Evolutionary conservation across 2,113 vertebrate genomes (phyloP).

Genomic region (Megatriorchis doriae): DNA sequence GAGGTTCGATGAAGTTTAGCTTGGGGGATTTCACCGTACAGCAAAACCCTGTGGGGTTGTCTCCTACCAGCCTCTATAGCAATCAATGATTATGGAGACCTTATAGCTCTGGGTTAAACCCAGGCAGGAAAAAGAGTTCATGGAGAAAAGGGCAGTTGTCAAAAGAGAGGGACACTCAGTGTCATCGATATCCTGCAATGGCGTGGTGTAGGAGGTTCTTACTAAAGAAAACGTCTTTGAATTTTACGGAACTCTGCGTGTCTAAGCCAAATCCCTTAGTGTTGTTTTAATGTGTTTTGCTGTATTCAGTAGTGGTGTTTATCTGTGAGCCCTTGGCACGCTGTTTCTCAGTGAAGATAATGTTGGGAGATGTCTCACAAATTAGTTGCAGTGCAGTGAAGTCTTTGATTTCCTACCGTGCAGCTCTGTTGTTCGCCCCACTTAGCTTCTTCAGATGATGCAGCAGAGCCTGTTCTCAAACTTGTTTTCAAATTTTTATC

Average conservation of each 20-base stretch:
- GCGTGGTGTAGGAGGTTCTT: neutral
- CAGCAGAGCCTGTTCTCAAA: neutral
- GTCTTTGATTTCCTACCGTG: neutral
- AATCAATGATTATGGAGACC: neutral
- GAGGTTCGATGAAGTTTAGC: neutral
- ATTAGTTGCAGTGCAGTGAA: neutral
- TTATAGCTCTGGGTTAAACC: neutral
- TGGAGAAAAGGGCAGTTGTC: neutral
- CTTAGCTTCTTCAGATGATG: neutral
- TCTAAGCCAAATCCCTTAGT: neutral
- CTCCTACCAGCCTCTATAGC: neutral
- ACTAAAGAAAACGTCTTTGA: neutral
- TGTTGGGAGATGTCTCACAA: constrained; percentile 14
- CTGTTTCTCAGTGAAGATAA: neutral
- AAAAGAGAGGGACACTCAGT: neutral
- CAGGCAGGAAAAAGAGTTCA: neutral
- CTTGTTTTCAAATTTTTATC: neutral
- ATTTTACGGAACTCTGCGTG: neutral
- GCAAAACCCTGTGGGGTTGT: neutral
- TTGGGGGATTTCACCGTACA: neutral
- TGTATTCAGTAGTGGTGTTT: neutral
- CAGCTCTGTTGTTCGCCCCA: neutral
- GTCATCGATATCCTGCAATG: neutral
- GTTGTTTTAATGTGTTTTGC: neutral
- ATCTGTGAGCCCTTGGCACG: neutral